Conservation (phyloP, 1,140 invertebrate species). For the Drosophila malerkotliana region DNA sequence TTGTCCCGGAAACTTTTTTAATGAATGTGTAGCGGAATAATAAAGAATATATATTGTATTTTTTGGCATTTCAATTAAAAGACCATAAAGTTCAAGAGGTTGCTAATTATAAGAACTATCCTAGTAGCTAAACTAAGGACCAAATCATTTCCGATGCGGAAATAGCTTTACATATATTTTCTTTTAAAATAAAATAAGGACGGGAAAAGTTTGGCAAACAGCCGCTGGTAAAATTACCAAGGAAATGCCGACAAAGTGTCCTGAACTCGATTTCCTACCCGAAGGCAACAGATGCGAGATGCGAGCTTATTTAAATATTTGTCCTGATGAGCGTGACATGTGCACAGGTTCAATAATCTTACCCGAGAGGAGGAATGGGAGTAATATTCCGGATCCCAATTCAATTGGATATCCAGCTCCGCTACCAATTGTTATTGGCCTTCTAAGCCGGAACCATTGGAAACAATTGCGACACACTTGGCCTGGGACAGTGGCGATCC, state of each 20-base stretch:
- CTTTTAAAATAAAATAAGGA: neutral
- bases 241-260: constrained; percentile 17
- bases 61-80: constrained; percentile 42
- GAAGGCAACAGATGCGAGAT: constrained; percentile 15
- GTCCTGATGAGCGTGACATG: constrained; percentile 41
- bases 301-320: constrained; percentile 46
- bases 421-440: constrained; percentile 50
- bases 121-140: neutral
- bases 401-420: constrained; percentile 41
- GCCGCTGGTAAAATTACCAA: constrained; percentile 36
- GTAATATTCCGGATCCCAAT: constrained; percentile 13
- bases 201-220: constrained; percentile 23
- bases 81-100: constrained; percentile 11
- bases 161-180: constrained; percentile 7
- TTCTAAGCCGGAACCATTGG: constrained; percentile 32
- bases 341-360: constrained; percentile 37
- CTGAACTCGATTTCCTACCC: neutral
- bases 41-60: constrained; percentile 10
- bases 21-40: constrained; percentile 43
- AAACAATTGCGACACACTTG: constrained; percentile 56
- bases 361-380: neutral
- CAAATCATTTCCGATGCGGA: constrained; percentile 10
- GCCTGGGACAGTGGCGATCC: constrained; percentile 32
- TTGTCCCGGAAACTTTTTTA: constrained; percentile 66
- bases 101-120: constrained; percentile 20